Conservation (phyloP, 2,113 vertebrate species). For the Phodopus roborovskii region DNA sequence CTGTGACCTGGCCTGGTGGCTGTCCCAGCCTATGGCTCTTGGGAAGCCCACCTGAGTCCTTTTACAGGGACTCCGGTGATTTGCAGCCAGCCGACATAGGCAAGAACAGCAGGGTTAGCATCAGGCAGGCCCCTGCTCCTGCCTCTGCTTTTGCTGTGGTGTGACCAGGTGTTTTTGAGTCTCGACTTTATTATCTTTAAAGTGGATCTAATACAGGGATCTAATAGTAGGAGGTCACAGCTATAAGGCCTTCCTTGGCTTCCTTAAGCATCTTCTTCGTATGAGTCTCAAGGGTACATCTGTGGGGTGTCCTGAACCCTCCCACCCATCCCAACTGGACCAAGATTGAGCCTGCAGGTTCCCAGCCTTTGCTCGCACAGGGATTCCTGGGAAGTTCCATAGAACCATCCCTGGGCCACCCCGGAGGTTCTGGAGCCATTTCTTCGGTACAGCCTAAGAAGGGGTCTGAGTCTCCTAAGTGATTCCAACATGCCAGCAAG, state of each 20-base stretch:
- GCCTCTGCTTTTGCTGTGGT: neutral
- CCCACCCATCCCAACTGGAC: neutral
- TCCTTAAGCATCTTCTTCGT: neutral
- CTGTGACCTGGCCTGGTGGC: neutral
- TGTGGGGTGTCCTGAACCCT: too few relatives aligned
- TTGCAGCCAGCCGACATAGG: neutral
- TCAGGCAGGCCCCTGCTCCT: too few relatives aligned
- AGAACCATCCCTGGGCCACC: neutral
- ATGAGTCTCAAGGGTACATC: neutral
- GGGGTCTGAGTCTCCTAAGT: neutral
- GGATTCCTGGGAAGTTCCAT: neutral
- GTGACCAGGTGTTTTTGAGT: neutral
- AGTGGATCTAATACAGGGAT: neutral
- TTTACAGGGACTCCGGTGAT: neutral
- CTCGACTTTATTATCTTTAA: neutral
- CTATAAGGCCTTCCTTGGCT: neutral
- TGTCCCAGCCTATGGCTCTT: neutral
- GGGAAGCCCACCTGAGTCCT: neutral
- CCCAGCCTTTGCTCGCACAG: neutral
- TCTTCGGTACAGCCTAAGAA: neutral
- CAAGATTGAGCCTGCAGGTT: neutral
- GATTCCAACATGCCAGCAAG: conserved; percentile 36
- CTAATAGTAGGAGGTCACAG: neutral
- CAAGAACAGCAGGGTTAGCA: neutral
- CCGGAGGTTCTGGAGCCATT: neutral